These are phyloP conservation scores for Bombus picipes DNA, from an alignment of 1,140 invertebrate species.

Conservation along the genomic window DNA sequence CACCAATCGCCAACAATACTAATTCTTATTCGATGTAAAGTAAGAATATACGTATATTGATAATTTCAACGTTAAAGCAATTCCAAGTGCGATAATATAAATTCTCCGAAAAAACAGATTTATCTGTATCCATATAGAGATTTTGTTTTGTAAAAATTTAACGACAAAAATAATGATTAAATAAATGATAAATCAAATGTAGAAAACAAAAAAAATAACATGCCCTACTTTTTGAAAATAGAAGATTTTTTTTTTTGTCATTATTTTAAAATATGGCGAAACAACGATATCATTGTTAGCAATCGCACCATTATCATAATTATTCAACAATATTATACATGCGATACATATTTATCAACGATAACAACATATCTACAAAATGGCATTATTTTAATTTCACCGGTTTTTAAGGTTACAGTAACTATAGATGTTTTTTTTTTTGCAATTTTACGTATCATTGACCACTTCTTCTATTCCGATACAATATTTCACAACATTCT, in stretches of 20 bases:
- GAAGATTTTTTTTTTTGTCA: too few relatives aligned
- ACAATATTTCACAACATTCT: not conserved
- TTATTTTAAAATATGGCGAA: too few relatives aligned
- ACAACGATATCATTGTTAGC: too few relatives aligned
- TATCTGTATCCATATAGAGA: not conserved
- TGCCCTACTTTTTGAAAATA: too few relatives aligned
- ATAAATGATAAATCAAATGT: too few relatives aligned
- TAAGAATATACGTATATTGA: not conserved
- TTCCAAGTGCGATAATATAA: not conserved
- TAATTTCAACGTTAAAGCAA: not conserved
- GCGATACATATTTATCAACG: not conserved
- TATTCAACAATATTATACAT: not conserved
- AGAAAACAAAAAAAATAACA: too few relatives aligned
- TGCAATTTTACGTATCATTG: conserved; percentile 34
- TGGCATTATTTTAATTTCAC: not conserved
- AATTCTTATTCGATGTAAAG: not conserved
- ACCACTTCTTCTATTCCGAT: not conserved
- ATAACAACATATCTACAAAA: not conserved
- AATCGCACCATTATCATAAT: not conserved
- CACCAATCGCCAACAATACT: conserved; percentile 19
- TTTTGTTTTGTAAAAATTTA: not conserved
- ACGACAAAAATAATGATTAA: not conserved
- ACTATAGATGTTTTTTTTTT: conserved; percentile 4
- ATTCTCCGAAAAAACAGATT: conserved; percentile 2
- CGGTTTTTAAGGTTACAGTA: conserved; percentile 5